These are phyloP conservation scores for Zelostemma sp. DNA, from an alignment of 1,140 invertebrate genomes.

Conservation along the genomic window DNA sequence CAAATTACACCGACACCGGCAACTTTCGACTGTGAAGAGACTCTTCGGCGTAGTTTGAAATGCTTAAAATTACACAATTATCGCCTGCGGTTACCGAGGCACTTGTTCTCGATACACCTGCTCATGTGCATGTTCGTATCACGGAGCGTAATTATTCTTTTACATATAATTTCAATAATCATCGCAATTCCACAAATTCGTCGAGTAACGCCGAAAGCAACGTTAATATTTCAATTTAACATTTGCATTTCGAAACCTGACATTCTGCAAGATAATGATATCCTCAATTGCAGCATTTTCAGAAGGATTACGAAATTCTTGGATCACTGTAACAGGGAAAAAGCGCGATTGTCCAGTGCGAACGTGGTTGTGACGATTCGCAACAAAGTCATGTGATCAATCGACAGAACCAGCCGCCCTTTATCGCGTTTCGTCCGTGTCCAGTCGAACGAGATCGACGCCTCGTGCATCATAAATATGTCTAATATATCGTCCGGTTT, in stretches of 20 bases:
- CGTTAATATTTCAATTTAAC: not conserved
- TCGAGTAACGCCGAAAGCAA: not conserved
- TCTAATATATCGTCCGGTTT: constrained; percentile 53
- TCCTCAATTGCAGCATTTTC: no score
- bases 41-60: constrained; percentile 38
- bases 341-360: constrained; percentile 14
- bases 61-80: constrained; percentile 48
- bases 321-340: not conserved
- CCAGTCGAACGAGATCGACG: constrained; percentile 39
- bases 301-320: constrained; percentile 41
- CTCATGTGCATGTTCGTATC: constrained; percentile 22
- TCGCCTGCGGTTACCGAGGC: constrained; percentile 40
- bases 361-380: constrained; percentile 10
- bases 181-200: constrained; percentile 13
- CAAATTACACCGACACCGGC: no score
- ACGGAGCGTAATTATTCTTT: not conserved
- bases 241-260: no score
- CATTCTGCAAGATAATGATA: not conserved
- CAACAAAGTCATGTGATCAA: constrained; percentile 44
- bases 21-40: constrained; percentile 28
- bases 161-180: constrained; percentile 10
- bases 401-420: constrained; percentile 30
- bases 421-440: constrained; percentile 34
- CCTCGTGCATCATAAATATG: constrained; percentile 51
- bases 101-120: constrained; percentile 41